These are phyloP conservation scores for Columbina picui DNA, from an alignment of 2,113 vertebrate species.

Conservation along the genomic window DNA sequence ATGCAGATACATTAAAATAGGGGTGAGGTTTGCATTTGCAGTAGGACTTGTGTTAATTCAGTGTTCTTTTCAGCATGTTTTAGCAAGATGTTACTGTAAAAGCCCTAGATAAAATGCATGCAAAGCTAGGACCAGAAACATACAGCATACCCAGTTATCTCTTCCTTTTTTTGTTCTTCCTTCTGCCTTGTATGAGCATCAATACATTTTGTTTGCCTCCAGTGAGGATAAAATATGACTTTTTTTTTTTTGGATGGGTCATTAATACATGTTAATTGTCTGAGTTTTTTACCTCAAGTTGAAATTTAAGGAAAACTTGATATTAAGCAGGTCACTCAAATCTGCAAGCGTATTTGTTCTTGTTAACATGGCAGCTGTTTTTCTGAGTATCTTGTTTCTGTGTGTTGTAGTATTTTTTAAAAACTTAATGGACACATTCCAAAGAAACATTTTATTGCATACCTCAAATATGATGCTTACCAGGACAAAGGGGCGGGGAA, in stretches of 20 bases:
- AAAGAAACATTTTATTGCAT: not conserved
- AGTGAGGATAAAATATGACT: not conserved
- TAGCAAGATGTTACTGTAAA: not conserved
- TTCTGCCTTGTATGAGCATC: not conserved
- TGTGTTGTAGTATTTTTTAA: not conserved
- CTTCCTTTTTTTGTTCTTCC: not conserved
- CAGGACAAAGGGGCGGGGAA: rapidly evolving
- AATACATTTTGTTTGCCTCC: not conserved
- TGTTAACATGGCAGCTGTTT: not conserved
- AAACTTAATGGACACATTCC: not conserved
- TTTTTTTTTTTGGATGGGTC: not conserved
- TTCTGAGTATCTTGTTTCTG: not conserved
- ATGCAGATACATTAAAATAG: not conserved
- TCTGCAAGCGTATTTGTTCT: not conserved
- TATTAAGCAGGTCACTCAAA: not conserved
- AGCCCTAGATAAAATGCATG: not conserved
- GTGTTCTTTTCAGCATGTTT: not conserved
- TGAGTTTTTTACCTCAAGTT: not conserved
- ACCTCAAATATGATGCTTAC: not conserved
- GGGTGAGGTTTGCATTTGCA: not conserved
- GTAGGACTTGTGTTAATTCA: not conserved
- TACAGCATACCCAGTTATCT: rapidly evolving
- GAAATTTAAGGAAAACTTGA: not conserved
- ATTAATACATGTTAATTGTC: not conserved
- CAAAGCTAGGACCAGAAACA: not conserved